phyloP scores from a whole-genome alignment of 2,888 invertebrate genomes.

The Ichneumon xanthorius region DNA sequence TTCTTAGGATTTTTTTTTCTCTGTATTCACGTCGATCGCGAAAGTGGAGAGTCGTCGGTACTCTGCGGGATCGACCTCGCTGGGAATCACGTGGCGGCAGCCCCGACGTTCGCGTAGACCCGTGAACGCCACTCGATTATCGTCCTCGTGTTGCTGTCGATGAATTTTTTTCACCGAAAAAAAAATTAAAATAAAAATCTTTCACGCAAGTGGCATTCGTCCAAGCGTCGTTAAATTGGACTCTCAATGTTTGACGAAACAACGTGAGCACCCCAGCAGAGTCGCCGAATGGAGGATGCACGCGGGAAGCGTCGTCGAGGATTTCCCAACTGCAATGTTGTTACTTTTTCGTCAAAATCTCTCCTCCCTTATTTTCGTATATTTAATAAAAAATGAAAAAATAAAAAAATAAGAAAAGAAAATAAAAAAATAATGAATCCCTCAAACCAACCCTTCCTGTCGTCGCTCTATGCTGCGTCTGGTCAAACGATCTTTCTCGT shows the following conservation, averaged over 20 bases:
- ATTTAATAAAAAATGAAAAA: neutral
- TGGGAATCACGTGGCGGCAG: constrained; percentile 13
- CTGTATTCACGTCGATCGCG: neutral
- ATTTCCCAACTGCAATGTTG: neutral
- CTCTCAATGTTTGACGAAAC: neutral
- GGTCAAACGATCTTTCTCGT: neutral
- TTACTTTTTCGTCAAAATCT: neutral
- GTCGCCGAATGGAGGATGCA: neutral
- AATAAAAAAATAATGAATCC: neutral
- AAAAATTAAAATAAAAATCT: neutral
- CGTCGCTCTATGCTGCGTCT: neutral
- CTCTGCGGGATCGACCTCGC: neutral
- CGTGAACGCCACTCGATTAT: neutral
- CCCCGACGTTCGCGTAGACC: neutral
- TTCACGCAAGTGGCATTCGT: neutral
- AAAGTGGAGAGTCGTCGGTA: neutral
- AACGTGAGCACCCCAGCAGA: neutral
- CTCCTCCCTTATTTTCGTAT: neutral
- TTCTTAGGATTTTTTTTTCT: neutral
- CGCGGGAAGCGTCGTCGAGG: neutral
- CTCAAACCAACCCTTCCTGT: neutral
- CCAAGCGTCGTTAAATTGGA: neutral
- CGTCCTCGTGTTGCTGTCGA: neutral
- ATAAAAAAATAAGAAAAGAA: neutral
- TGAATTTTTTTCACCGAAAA: neutral